These are phyloP conservation scores for Egretta garzetta DNA, from an alignment of 2,113 vertebrate species.

Conservation along the genomic window DNA sequence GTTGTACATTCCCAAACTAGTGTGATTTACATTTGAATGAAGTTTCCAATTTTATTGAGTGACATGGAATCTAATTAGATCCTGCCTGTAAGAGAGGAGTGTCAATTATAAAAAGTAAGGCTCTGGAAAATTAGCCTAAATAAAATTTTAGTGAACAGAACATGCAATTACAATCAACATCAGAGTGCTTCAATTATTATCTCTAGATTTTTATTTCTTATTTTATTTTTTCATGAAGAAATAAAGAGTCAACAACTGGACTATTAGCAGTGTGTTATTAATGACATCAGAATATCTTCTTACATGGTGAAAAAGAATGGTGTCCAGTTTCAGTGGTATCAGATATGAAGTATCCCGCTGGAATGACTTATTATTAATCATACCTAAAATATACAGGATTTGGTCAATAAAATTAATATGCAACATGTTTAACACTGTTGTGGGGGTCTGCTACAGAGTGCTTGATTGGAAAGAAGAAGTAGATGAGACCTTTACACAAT, in stretches of 20 bases:
- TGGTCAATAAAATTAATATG: not conserved
- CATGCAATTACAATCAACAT: slow-evolving; percentile 22
- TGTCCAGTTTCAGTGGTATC: not conserved
- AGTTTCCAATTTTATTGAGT: slow-evolving; percentile 63
- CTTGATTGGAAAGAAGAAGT: not conserved
- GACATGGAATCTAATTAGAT: slow-evolving; percentile 65
- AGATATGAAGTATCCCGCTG: not conserved
- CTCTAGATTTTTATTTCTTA: not conserved
- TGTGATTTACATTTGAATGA: slow-evolving; percentile 66
- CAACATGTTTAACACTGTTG: not conserved
- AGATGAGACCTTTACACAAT: not conserved
- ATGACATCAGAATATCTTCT: not conserved
- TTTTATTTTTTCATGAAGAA: not conserved
- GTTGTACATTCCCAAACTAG: not conserved
- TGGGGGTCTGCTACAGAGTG: not conserved
- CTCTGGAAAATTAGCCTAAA: slow-evolving; percentile 45
- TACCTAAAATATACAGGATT: not conserved
- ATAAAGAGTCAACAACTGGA: not conserved
- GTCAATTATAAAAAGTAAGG: slow-evolving; percentile 29
- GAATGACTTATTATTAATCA: not conserved
- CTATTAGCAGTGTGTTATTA: not conserved
- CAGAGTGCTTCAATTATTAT: not conserved
- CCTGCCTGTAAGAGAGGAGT: slow-evolving; percentile 16
- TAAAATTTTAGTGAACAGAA: slow-evolving; percentile 29
- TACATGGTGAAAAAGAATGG: not conserved